These are phyloP conservation scores for Heterocephalus glaber DNA, from an alignment of 2,113 vertebrate genomes.

Conservation along the genomic window DNA sequence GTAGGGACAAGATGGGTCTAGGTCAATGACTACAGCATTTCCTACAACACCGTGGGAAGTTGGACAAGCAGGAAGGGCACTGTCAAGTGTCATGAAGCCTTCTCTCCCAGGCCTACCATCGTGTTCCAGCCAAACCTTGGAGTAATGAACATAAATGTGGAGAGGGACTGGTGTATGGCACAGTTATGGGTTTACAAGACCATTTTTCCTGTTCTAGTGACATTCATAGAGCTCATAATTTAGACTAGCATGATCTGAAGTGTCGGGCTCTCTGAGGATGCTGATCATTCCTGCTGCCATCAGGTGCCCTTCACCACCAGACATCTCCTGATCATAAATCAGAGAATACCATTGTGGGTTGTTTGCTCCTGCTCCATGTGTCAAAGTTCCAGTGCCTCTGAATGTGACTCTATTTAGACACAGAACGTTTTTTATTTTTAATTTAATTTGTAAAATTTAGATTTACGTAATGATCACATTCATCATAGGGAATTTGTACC, in stretches of 20 bases:
- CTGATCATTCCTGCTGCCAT: not conserved
- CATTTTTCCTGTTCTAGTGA: not conserved
- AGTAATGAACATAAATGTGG: not conserved
- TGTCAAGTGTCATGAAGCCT: not conserved
- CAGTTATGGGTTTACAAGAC: not conserved
- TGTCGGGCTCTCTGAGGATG: not conserved
- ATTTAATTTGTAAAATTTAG: too few relatives aligned
- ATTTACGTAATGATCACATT: too few relatives aligned
- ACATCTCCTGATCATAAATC: not conserved
- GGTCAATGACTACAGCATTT: not conserved
- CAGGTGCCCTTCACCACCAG: not conserved
- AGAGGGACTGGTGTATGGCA: not conserved
- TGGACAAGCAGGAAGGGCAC: not conserved
- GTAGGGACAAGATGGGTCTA: not conserved
- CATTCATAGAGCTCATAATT: not conserved
- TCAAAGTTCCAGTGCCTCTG: not conserved
- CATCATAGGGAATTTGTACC: too few relatives aligned
- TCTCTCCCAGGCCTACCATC: not conserved
- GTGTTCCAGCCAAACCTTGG: not conserved
- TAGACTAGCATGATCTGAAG: not conserved
- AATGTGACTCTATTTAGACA: not conserved
- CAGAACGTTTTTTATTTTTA: not conserved
- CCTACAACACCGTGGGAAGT: not conserved
- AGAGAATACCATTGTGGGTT: too few relatives aligned
- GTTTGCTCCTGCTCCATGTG: not conserved